Evolutionary conservation across 2,888 invertebrate species (phyloP).

Genomic region (Carterocephalus palaemon): DNA sequence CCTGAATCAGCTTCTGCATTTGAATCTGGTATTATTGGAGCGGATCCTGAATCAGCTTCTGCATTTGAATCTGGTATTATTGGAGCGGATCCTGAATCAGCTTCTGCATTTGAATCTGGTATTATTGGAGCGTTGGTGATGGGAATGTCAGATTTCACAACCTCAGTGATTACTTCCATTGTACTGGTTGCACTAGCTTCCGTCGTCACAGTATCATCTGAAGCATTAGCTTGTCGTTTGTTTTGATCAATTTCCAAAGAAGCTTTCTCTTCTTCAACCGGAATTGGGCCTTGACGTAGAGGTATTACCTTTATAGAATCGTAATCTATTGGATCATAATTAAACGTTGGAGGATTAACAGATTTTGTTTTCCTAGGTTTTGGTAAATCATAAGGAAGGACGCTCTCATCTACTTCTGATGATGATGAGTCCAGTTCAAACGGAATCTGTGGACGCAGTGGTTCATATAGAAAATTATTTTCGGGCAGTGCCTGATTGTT

Average conservation of each 20-base stretch:
- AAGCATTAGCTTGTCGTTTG: conserved; percentile 56
- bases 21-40: conserved; percentile 46
- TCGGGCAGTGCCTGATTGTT: conserved; percentile 40
- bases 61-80: no score
- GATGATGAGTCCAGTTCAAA: conserved; percentile 66
- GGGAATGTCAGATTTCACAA: conserved; percentile 42
- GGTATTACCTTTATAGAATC: conserved; percentile 70
- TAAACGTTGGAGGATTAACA: conserved; percentile 35
- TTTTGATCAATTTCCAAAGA: conserved; percentile 48
- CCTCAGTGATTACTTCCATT: conserved; percentile 34
- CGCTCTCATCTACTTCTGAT: conserved; percentile 54
- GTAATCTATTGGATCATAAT: conserved; percentile 64
- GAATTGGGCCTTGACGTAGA: conserved; percentile 57
- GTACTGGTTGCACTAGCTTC: conserved; percentile 33
- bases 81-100: conserved; percentile 63
- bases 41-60: conserved; percentile 66
- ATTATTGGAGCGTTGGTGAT: conserved; percentile 40
- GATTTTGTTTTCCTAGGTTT: conserved; percentile 52
- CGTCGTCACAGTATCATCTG: conserved; percentile 35
- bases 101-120: conserved; percentile 68
- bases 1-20: conserved; percentile 66
- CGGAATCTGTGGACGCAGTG: conserved; percentile 57
- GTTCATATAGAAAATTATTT: conserved; percentile 60
- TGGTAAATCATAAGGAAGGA: conserved; percentile 61
- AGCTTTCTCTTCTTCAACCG: conserved; percentile 48